Conservation (phyloP, 2,888 invertebrate species). For the Melanophora roralis region DNA sequence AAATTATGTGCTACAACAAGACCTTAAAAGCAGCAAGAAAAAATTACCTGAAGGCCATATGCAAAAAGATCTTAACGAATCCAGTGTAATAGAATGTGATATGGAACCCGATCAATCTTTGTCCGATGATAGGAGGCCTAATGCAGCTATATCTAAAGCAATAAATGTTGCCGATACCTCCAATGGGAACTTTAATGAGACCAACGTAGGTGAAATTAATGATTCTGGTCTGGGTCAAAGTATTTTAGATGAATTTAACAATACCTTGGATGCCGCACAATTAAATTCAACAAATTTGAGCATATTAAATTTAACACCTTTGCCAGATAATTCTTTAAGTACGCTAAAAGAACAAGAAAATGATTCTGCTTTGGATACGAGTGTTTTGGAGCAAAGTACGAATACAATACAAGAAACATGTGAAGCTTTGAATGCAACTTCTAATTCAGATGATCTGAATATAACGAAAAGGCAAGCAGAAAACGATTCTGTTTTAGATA, state of each 20-base stretch:
- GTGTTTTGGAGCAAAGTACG: conserved; percentile 45
- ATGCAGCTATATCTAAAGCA: neutral
- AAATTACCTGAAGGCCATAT: neutral
- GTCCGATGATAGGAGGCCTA: neutral
- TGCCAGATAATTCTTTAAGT: too few relatives aligned
- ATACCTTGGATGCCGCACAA: neutral
- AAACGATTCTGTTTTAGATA: conserved; percentile 59
- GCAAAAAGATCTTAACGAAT: neutral
- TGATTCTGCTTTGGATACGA: conserved; percentile 57
- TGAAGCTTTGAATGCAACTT: neutral
- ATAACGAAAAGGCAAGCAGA: neutral
- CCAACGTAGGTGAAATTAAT: neutral
- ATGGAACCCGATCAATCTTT: neutral
- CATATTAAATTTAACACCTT: too few relatives aligned
- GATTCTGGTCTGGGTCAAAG: conserved; percentile 46
- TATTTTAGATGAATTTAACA: conserved; percentile 21
- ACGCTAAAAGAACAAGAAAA: conserved; percentile 16
- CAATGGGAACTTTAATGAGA: neutral
- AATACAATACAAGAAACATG: neutral
- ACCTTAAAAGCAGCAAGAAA: conserved; percentile 20
- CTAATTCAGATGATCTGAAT: neutral
- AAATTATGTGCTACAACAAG: conserved; percentile 64
- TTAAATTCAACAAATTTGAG: neutral
- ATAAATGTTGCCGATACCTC: neutral
- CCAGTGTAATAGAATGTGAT: neutral